These are phyloP conservation scores for Chaetodon auriga DNA, from an alignment of 2,113 vertebrate genomes.

Conservation along the genomic window DNA sequence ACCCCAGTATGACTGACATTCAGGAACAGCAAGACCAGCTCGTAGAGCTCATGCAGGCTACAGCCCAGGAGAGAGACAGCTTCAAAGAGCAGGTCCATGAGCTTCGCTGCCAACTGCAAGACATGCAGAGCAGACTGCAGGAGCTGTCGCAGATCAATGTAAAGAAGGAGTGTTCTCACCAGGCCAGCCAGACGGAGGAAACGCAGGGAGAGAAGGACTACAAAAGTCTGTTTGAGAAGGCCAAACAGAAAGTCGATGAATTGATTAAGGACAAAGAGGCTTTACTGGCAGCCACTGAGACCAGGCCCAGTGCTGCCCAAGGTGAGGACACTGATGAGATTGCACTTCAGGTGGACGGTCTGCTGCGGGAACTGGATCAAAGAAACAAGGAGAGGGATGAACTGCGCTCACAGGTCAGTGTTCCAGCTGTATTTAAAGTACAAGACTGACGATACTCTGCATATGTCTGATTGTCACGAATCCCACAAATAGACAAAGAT, in stretches of 20 bases:
- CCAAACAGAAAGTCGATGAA: slow-evolving; percentile 82
- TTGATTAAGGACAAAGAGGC: slow-evolving; percentile 83
- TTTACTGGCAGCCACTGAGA: slow-evolving; percentile 29
- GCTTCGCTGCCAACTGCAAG: slow-evolving; percentile 79
- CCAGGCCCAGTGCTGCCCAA: not conserved
- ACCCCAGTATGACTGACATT: slow-evolving; percentile 3
- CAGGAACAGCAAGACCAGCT: slow-evolving; percentile 69
- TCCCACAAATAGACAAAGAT: not conserved
- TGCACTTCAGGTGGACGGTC: slow-evolving; percentile 86
- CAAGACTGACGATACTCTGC: not conserved
- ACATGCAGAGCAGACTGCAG: slow-evolving; percentile 76
- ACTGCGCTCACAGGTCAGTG: slow-evolving; percentile 87
- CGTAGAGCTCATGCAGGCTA: slow-evolving; percentile 54
- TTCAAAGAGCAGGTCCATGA: slow-evolving; percentile 81
- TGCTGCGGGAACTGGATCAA: slow-evolving; percentile 88
- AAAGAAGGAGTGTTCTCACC: slow-evolving; percentile 81
- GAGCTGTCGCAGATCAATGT: slow-evolving; percentile 75
- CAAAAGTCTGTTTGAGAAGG: slow-evolving; percentile 82
- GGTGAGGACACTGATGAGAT: slow-evolving; percentile 81
- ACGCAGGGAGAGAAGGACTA: slow-evolving; percentile 31
- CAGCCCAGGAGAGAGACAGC: slow-evolving; percentile 85
- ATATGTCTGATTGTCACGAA: not conserved
- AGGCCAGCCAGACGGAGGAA: slow-evolving; percentile 82
- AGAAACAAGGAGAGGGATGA: slow-evolving; percentile 85
- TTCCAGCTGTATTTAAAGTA: not conserved